These are phyloP conservation scores for Pheosia tremula DNA, from an alignment of 2,888 invertebrate genomes.

Conservation along the genomic window DNA sequence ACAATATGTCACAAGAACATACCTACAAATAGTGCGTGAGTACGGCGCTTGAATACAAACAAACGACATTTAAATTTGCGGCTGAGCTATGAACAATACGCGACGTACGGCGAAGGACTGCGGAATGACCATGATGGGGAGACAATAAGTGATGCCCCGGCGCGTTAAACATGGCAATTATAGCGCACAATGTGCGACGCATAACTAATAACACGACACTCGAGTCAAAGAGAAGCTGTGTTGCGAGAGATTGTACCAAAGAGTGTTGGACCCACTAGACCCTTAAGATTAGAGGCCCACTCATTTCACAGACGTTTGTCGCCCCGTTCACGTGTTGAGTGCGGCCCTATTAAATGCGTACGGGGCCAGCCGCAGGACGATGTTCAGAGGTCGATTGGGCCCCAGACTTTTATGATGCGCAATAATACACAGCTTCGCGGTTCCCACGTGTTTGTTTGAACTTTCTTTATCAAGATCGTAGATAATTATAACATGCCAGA, in stretches of 20 bases:
- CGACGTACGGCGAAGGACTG: conserved; percentile 51
- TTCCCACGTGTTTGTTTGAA: conserved; percentile 20
- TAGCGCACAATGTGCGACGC: conserved; percentile 19
- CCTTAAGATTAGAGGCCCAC: too few species aligned
- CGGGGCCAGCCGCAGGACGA: too few species aligned
- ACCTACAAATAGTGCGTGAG: conserved; percentile 58
- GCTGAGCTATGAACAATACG: conserved; percentile 52
- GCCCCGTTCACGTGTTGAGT: too few species aligned
- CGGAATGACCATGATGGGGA: conserved; percentile 56
- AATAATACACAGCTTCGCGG: conserved; percentile 7
- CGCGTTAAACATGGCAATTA: conserved; percentile 33
- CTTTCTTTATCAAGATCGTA: conserved; percentile 22
- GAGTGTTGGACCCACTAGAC: too few species aligned
- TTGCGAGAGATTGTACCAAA: not conserved
- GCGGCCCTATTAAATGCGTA: too few species aligned
- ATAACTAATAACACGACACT: conserved; percentile 16
- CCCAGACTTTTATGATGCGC: not conserved
- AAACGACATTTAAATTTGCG: conserved; percentile 70
- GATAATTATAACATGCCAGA: conserved; percentile 15
- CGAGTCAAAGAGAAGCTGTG: not conserved
- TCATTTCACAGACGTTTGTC: too few species aligned
- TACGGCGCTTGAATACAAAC: conserved; percentile 75
- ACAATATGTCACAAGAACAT: conserved; percentile 65
- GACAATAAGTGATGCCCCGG: conserved; percentile 31
- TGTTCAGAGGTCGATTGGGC: too few species aligned